These are phyloP conservation scores for Brachionus rotundiformis DNA, from an alignment of 1,140 invertebrate genomes.

Conservation along the genomic window DNA sequence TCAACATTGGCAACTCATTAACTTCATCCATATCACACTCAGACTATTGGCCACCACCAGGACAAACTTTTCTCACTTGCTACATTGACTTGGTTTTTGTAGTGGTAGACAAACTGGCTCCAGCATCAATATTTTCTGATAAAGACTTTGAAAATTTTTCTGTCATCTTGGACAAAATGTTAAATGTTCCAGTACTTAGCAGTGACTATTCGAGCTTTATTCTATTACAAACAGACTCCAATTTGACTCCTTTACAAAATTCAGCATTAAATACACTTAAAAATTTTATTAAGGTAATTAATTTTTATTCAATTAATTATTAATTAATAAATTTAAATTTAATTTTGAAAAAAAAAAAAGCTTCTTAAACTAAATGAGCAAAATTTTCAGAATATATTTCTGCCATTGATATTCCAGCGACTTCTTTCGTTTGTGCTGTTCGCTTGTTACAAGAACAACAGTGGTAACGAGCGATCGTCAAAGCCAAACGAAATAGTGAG, in stretches of 20 bases:
- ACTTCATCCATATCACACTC: background rate
- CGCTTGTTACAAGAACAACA: conserved; percentile 29
- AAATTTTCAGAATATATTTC: conserved; percentile 33
- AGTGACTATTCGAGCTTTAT: conserved; percentile 79
- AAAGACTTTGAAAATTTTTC: conserved; percentile 79
- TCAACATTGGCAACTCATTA: conserved; percentile 73
- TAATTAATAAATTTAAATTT: background rate
- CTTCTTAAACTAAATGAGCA: conserved; percentile 9
- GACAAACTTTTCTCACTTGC: conserved; percentile 86
- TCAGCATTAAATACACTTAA: conserved; percentile 78
- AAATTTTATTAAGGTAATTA: conserved; percentile 74
- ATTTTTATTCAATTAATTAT: too few species aligned
- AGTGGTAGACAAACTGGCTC: conserved; percentile 79
- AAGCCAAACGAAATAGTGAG: conserved; percentile 31
- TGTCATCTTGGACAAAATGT: conserved; percentile 74
- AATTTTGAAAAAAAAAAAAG: too few species aligned
- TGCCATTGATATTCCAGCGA: conserved; percentile 29
- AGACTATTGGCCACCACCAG: conserved; percentile 67
- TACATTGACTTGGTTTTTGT: conserved; percentile 89
- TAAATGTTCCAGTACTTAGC: conserved; percentile 76
- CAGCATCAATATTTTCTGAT: conserved; percentile 69
- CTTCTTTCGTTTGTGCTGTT: conserved; percentile 30
- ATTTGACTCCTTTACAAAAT: conserved; percentile 79
- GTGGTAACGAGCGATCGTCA: background rate
- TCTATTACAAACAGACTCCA: conserved; percentile 73